Base-by-base conservation (phyloP, 2,888 invertebrate species). In the Scelioninae gen. 2 region DNA sequence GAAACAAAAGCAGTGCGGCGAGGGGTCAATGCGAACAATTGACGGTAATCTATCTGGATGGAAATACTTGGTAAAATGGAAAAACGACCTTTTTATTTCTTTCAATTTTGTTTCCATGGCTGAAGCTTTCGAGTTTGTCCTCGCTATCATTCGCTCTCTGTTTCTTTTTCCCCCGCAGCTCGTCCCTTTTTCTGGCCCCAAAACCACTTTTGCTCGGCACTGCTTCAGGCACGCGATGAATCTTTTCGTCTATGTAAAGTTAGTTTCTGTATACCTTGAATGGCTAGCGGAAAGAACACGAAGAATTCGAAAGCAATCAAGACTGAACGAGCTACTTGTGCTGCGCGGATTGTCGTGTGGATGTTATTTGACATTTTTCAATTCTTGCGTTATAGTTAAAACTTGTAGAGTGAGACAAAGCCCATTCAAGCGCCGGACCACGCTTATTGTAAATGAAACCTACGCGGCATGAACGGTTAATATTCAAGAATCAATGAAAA, bases 291-390 rank as follows among this genome's bases (percentile, higher is more conserved):
- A 68, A 58, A 74, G 64, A 48, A 67, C 57, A 64, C 43, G 52
- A 68, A 71, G 71, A 74, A 63, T 71, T 68, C 53, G 71, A 74
- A 70, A 74, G 68, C 74, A 74, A 74, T 74, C 68, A 71, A 74
- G 64, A 31, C 50, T 74, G 58, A 71, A 63, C 57, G 50, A 74
- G 65, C 60, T 53, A 73, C 73, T 73, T 60, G 25, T 33, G 37
- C 33, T 28, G 22, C 52, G 31, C 31, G 74, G 57, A 70, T 74
- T 70, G 65, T 64, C 50, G 28, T 45, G 39, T 33, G 5, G 22
- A 15, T 22, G 18, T 65, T 61, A 57, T 67, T 73, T 64, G 16
- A 53, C 28, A 15, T 53, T 69, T 69, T 45, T 63, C 41, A 43
- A 64, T 67, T 57, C 31, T 41, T 37, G 19, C 16, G 15, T 46